A percentile compares a stretch with the other conserved stretches of the same genome.
phyloP scores from a whole-genome alignment of 2,113 vertebrate species.

The zebrafish (Danio rerio) region GRCz12tu NC_133177.1:45966501-45967000 shows the following conservation, averaged over 20 bases:
- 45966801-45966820: slow-evolving; percentile 19
- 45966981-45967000: slow-evolving; percentile 25
- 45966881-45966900: slow-evolving; percentile 1
- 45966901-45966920: neutral
- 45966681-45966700: slow-evolving; percentile 9
- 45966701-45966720: slow-evolving; percentile 32
- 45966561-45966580: slow-evolving; percentile 17
- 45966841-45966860: slow-evolving; percentile 11
- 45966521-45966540: slow-evolving; percentile 43
- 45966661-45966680: slow-evolving; percentile 35
- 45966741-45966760: neutral
- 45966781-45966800: slow-evolving; percentile 5
- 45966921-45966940: neutral
- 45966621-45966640: slow-evolving; percentile 48
- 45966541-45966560: slow-evolving; percentile 36
- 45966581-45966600: slow-evolving; percentile 35
- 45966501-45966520: slow-evolving; percentile 27
- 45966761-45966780: neutral
- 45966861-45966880: neutral
- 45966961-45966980: slow-evolving; percentile 32
- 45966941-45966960: neutral
- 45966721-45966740: neutral
- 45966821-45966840: neutral
- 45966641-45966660: slow-evolving; percentile 38
- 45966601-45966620: slow-evolving; percentile 51